These are phyloP conservation scores for Pristionchus mayeri DNA, from an alignment of 2,888 invertebrate species.

Conservation along the genomic window DNA sequence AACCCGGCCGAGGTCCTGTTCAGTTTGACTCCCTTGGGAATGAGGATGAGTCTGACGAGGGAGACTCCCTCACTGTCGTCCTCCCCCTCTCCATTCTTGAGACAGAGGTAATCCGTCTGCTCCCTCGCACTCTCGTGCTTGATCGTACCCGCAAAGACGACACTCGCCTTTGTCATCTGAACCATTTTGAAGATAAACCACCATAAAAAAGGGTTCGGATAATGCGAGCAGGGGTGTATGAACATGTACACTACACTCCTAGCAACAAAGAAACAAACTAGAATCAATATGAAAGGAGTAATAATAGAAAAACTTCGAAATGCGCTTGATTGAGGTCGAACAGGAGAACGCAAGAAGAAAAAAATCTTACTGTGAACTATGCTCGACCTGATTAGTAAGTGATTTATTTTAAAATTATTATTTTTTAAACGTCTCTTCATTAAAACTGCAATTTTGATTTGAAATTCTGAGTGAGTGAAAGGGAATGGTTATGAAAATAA, in stretches of 20 bases:
- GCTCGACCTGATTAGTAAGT: background rate
- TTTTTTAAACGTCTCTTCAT: too few relatives aligned
- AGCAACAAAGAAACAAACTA: background rate
- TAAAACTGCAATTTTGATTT: too few relatives aligned
- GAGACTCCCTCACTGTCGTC: conserved; percentile 30
- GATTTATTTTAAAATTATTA: background rate
- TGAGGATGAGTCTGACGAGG: background rate
- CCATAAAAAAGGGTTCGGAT: background rate
- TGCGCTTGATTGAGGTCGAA: background rate
- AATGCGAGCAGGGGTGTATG: background rate
- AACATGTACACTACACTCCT: background rate
- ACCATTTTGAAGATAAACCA: too few relatives aligned
- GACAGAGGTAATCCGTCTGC: conserved; percentile 39
- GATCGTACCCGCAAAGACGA: conserved; percentile 41
- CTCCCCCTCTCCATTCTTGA: conserved; percentile 21
- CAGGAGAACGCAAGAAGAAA: background rate
- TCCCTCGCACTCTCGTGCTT: conserved; percentile 1
- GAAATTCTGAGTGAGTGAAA: too few relatives aligned
- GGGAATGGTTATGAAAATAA: too few relatives aligned
- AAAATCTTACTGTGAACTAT: background rate
- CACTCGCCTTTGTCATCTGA: conserved; percentile 1
- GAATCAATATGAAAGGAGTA: background rate
- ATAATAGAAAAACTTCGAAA: too few relatives aligned
- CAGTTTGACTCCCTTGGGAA: conserved; percentile 38
- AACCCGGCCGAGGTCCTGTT: background rate